Evolutionary conservation across 2,797 vertebrate species (phyloP), one percentile per base, ranked within the genome.

Genomic region (Rachycentron canadum): DNA sequence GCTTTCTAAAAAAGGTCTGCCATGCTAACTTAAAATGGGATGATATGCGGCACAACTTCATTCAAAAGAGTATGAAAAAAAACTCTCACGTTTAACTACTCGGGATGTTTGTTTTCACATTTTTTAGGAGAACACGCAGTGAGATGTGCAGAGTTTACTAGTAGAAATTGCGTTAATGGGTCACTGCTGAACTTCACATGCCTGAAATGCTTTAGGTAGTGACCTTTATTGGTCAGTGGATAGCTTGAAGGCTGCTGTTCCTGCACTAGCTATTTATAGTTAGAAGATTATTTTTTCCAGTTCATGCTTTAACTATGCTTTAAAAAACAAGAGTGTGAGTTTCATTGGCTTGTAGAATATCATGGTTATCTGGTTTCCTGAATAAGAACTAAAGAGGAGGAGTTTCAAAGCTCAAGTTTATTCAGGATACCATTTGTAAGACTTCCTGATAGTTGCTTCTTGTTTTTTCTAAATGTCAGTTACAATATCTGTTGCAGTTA

Each of bases 171-270:
- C 21, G 71, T 73, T 74, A 81, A 43, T 64, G 38, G 38, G 43
- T 71, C 69, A 83, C 41, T 59, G 66, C 64, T 69, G 50, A 80
- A 72, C 45, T 56, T 68, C 58, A 41, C 67, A 57, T 73, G 43
- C 65, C 56, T 55, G 21, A 23, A 73, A 79, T 38, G 76, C 76
- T 78, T 80, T 62, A 86, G 74, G 78, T 74, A 45, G 56, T 62
- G 76, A 81, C 75, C 77, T 83, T 79, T 45, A 58, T 69, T 62
- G 56, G 78, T 73, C 69, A 60, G 34, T 4, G 21, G 34, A 75
- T 49, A 81, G 66, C 61, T 69, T 56, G 49, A 5, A 76, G 76
- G 55, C 73, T 17, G 49, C 34, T 32, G 76, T 69, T 56, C 16
- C n/a, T 53, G 65, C 59, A 53, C 21, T n/a, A 3, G 40, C 36